phyloP scores from a whole-genome alignment of 2,888 invertebrate species.

The Cryptus armator region DNA sequence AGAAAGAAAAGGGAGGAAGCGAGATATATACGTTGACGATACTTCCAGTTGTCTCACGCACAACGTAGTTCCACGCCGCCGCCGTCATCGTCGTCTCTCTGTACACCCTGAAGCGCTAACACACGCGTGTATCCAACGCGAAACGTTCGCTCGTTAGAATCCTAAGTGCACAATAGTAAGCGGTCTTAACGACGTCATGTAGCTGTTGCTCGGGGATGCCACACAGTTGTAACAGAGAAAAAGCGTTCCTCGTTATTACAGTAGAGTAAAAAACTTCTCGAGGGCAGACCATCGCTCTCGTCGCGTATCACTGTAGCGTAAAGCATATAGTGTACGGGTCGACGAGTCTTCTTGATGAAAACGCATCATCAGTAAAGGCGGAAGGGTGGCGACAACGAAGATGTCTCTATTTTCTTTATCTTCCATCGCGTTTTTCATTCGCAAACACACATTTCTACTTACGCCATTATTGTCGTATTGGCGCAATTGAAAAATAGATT shows the following conservation, averaged over 20 bases:
- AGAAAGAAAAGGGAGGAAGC: background rate
- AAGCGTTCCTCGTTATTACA: conserved; percentile 53
- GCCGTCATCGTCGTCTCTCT: conserved; percentile 14
- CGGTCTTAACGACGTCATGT: conserved; percentile 56
- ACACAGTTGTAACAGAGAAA: conserved; percentile 43
- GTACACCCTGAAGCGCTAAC: conserved; percentile 10
- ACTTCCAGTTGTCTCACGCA: conserved; percentile 37
- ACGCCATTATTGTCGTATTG: background rate
- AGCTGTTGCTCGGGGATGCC: conserved; percentile 35
- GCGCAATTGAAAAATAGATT: background rate
- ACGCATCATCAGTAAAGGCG: conserved; percentile 27
- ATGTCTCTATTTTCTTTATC: conserved; percentile 39
- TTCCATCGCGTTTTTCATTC: background rate
- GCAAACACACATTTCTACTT: background rate
- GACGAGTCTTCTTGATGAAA: conserved; percentile 41
- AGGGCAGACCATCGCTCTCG: conserved; percentile 38
- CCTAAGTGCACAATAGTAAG: conserved; percentile 64
- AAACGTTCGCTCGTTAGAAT: conserved; percentile 57
- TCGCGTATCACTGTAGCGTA: conserved; percentile 4
- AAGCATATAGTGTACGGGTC: background rate
- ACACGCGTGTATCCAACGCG: conserved; percentile 18
- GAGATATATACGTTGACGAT: conserved; percentile 21
- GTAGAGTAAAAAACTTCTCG: conserved; percentile 51
- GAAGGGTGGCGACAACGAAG: conserved; percentile 13
- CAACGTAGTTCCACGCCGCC: conserved; percentile 16